Base-by-base conservation (phyloP, 2,113 vertebrate species). In the Psilopsiagon aymara region DNA sequence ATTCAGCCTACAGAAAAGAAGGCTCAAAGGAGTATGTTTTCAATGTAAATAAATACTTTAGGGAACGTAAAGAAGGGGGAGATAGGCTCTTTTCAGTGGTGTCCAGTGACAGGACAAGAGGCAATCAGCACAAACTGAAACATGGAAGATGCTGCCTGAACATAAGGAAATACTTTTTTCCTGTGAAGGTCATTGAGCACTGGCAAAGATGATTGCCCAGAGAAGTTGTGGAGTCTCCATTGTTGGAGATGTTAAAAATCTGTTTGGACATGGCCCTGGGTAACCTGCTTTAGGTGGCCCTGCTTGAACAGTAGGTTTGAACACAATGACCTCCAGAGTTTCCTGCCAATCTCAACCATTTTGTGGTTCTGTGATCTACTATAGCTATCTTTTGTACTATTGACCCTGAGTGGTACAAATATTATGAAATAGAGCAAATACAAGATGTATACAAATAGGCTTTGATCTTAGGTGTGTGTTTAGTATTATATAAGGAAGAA, bases 321-420 rank as follows among this genome's bases (percentile, higher is more conserved):
- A 57, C 6, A 49, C 0, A 0, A 28, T 59, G 35, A 37, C 15
- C 11, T 66, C 19, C 31, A 39, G 28, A 55, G 19, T 11, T 55
- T 4, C 20, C 13, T 46, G 64, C 51, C 33, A 84, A 27, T 4
- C 7, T 67, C 29, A 63, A 7, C 3, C 1, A 24, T 86, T 86
- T 39, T 33, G 17, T 69, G 39, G 59, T 53, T 73, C 39, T 87
- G 15, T 77, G 15, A 67, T 76, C 29, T 60, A 13, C 33, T 55
- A 11, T 10, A 74, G 11, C 8, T 14, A 43, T 63, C 23, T 77
- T 76, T 60, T 68, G 7, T 46, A 55, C 3, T 57, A 29, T 5
- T 83, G 23, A 44, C 18, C 20, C 6, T 67, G 19, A 80, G 10
- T 1, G 14, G 23, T 6, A 16, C 1, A 71, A 59, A 67, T 62